These are phyloP conservation scores for Salminus brasiliensis DNA, from an alignment of 2,113 vertebrate species.

Conservation along the genomic window DNA sequence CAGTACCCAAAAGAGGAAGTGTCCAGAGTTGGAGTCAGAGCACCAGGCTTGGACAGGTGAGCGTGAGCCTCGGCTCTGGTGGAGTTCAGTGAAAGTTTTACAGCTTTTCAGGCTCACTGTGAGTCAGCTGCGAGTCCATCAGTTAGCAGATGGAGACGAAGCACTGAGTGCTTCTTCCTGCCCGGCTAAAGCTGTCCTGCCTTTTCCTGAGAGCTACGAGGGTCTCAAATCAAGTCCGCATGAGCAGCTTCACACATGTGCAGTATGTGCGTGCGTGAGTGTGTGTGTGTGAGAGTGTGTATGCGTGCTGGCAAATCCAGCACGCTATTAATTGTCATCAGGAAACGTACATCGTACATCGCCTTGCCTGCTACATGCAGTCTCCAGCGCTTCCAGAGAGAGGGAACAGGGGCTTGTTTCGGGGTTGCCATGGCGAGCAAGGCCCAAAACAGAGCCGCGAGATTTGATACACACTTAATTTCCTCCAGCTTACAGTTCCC, in stretches of 20 bases:
- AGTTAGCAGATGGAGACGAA: constrained; percentile 30
- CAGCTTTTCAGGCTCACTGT: neutral
- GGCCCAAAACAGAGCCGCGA: constrained; percentile 66
- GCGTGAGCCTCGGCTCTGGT: neutral
- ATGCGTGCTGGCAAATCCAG: too few relatives aligned
- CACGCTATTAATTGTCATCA: constrained; percentile 44
- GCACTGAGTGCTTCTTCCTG: constrained; percentile 48
- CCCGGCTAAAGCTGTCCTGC: constrained; percentile 25
- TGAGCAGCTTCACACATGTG: neutral
- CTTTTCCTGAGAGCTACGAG: constrained; percentile 9
- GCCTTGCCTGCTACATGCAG: constrained; percentile 36
- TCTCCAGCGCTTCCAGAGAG: constrained; percentile 30
- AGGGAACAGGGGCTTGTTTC: constrained; percentile 65
- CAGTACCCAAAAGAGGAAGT: constrained; percentile 9
- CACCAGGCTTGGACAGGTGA: neutral
- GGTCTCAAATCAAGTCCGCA: constrained; percentile 34
- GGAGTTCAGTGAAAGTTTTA: constrained; percentile 32
- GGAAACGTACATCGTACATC: constrained; percentile 29
- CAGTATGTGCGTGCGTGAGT: constrained; percentile 6
- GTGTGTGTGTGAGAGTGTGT: too few relatives aligned
- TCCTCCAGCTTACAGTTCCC: constrained; percentile 58
- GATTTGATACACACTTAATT: constrained; percentile 66
- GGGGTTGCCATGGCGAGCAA: constrained; percentile 66
- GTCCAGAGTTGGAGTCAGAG: neutral
- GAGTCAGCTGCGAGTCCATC: constrained; percentile 9